Base-by-base conservation (phyloP, 2,888 invertebrate genomes). In the Cotesia congregata region DNA sequence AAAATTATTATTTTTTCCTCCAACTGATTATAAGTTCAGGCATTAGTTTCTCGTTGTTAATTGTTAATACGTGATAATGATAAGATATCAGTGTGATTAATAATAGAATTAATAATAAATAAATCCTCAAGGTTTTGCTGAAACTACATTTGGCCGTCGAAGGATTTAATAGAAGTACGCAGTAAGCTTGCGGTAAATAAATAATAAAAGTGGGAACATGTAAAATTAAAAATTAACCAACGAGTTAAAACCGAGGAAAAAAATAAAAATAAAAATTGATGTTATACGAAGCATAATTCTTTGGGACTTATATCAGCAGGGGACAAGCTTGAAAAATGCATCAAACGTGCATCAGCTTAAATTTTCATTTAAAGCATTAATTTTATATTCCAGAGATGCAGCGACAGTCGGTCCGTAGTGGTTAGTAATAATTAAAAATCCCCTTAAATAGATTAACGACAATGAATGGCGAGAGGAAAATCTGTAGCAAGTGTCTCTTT, bases 361-460 rank as follows among this genome's bases (percentile, higher is more conserved):
- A 50, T 50, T 50, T 50, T 12, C 50, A 50, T 12, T 50, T 7
- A 50, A 50, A 50, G 50, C 50, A 50, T 50, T 50, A 12, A 50
- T 50, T 12, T 50, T 50, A 12, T 12, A 50, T 50, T 9, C 7
- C 50, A 50, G 9, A 50, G 50, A 50, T 50, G 50, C 50, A 50
- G 50, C 12, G 12, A 12, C 50, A 50, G 50, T 50, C 50, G 12
- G 50, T 4, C 12, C 50, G 12, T 40, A 40, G 39, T 15, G 15
- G 39, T 40, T 67, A 15, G 17, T 67, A 67, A 67, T 67, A 67
- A 67, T 39, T 67, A 39, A 39, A 40, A 39, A 67, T 40, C 67
- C 40, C 39, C 40, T 67, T 40, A 67, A 67, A 67, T 67, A 40
- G 38, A 15, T 39, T 67, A 67, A 67, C 67, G 40, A 39, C 67